Base-by-base conservation (phyloP, 2,113 vertebrate genomes). In the Anser brachyrhynchus region DNA sequence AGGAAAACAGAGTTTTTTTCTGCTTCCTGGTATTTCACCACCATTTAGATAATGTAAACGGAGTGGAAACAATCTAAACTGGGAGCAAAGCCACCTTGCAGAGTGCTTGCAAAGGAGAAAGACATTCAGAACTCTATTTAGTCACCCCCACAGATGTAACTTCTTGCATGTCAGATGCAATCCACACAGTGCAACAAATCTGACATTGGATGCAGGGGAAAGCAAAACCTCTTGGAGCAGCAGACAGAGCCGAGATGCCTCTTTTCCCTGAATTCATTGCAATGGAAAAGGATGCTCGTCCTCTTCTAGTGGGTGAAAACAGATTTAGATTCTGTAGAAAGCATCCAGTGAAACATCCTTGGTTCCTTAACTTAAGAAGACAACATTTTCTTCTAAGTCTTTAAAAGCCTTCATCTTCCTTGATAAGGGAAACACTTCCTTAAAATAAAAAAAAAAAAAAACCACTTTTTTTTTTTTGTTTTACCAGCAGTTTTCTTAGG, bases 81-180 rank as follows among this genome's bases (percentile, higher is more conserved):
- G 33, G 55, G 46, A 25, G 2, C n/a, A 44, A 0, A 1, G 6
- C 3, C 26, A 3, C 26, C 8, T 33, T 4, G 3, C 5, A 41
- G 15, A 16, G 14, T 15, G 28, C 13, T n/a, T 54, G 15, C 13
- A 72, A n/a, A 26, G 3, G 3, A 65, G 46, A 61, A 35, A 58
- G 13, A 15, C 3, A 13, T 51, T 14, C 10, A 52, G 28, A 31
- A 13, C 3, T 46, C 12, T 44, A 0, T 8, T 16, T 5, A 51
- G 18, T 28, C 31, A 49, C 9, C 7, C 4, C 25, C 1, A 1
- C 1, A 7, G 6, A 6, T 0, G 0, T 17, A 35, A 11, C 18
- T 26, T 18, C 6, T 66, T 49, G 15, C 20, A 43, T 13, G 10
- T 19, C 15, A 51, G 21, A 9, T 33, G 13, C 23, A 78, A 21